Evolutionary conservation across 2,888 invertebrate species (phyloP), one percentile per base, ranked within the genome.

Genomic region (Flexamia atlantica): DNA sequence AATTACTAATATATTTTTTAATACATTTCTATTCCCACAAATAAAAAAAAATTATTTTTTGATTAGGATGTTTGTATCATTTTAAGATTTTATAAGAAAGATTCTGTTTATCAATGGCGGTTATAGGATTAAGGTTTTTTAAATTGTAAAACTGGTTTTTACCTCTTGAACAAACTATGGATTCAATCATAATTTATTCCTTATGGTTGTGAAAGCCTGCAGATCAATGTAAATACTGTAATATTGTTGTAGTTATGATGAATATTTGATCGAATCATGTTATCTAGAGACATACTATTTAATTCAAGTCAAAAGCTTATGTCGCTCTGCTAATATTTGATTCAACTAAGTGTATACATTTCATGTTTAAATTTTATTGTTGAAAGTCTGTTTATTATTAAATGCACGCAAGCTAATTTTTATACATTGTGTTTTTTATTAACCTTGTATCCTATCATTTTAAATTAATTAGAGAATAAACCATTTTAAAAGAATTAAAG

Each of bases 371-470:
- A 64, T 64, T 42, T 72, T 72, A 40, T 72, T 72, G 72, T 72
- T 72, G 64, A 72, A 40, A 72, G 40, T 40, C n/a, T 40, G 72
- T 72, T 72, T 20, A 72, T 72, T 40, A 72, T 72, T 72, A 36
- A 72, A 36, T 72, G 72, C 72, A 72, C 72, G 72, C 72, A n/a
- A 40, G 72, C 72, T 72, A 72, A 12, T 72, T 72, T 72, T 72
- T 72, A 40, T 40, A 72, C 9, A 42, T 40, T 72, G 25, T 64
- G 64, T 5, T 64, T 64, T 64, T 28, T 28, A 36, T 9, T 36
- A 36, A 36, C 36, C 36, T 36, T 36, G 9, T 36, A 36, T 36
- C 36, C 9, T 36, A n/a, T n/a, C n/a, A n/a, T n/a, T n/a, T n/a
- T n/a, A n/a, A n/a, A n/a, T n/a, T n/a, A n/a, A n/a, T n/a, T n/a